These are phyloP conservation scores for Carpatolechia fugitivella DNA, from an alignment of 2,888 invertebrate genomes.

Conservation along the genomic window DNA sequence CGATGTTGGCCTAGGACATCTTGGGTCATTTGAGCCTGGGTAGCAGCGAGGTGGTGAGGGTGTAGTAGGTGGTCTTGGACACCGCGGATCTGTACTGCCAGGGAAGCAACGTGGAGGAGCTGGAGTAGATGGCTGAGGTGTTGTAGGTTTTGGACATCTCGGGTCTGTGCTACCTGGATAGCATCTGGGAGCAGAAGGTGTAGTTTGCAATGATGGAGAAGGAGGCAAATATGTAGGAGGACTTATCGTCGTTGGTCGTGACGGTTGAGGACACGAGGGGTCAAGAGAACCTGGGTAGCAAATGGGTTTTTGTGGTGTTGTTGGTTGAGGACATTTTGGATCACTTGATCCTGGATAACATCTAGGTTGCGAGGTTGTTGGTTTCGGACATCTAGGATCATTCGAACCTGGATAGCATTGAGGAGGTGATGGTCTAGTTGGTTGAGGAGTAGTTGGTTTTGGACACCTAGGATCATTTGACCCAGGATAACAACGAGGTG, in stretches of 20 bases:
- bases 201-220: conserved; percentile 12
- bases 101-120: conserved; percentile 32
- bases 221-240: conserved; percentile 1
- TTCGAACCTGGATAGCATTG: conserved; percentile 47
- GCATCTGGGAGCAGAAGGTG: too few relatives aligned
- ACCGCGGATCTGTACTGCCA: conserved; percentile 38
- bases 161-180: conserved; percentile 29
- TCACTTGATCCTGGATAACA: conserved; percentile 44
- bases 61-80: conserved; percentile 36
- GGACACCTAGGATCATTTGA: conserved; percentile 39
- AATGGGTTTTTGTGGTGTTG: conserved; percentile 27
- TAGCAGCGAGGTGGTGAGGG: conserved; percentile 29
- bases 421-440: conserved; percentile 29
- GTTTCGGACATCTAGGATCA: conserved; percentile 43
- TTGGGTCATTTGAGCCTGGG: conserved; percentile 40
- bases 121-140: conserved; percentile 31
- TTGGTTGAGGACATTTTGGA: conserved; percentile 26
- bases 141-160: conserved; percentile 10
- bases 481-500: conserved; percentile 33
- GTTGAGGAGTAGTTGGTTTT: conserved; percentile 24
- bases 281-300: conserved; percentile 26
- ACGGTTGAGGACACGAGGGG: conserved; percentile 31
- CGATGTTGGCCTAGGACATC: conserved; percentile 17
- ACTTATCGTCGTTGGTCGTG: conserved; percentile 28
- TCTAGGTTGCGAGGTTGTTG: conserved; percentile 28